A percentile compares a stretch with the other conserved stretches of the same genome.
These are phyloP conservation scores for Apodemus speciosus DNA, from an alignment of 2,113 vertebrate species.

Conservation along the genomic window DNA sequence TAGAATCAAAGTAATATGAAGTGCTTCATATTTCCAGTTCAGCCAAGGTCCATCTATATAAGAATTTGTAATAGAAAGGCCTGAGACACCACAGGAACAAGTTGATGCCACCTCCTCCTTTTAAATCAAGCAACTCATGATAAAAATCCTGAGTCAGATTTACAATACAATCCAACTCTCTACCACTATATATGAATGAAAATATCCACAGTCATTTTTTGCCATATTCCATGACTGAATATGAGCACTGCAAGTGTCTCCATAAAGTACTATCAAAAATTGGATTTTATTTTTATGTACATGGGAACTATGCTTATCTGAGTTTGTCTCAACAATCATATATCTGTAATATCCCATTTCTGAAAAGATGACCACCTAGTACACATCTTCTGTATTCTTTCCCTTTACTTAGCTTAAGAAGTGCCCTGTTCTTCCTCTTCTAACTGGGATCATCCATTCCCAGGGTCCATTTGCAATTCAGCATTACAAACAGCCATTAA, in stretches of 20 bases:
- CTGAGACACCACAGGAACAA: neutral
- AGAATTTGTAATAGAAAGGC: neutral
- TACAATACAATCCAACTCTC: neutral
- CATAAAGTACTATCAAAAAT: neutral
- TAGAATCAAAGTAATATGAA: neutral
- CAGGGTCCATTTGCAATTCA: neutral
- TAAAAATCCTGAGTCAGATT: neutral
- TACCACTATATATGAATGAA: neutral
- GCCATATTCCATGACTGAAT: neutral
- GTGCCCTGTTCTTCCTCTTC: neutral
- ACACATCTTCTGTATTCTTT: neutral
- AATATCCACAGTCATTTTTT: neutral
- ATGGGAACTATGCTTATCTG: neutral
- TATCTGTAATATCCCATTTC: neutral
- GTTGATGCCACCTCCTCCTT: neutral
- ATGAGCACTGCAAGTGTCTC: neutral
- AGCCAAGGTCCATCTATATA: neutral
- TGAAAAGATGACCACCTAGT: neutral
- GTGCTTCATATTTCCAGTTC: neutral
- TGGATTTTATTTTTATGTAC: neutral
- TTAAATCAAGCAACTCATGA: neutral
- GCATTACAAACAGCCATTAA: neutral
- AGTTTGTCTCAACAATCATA: neutral
- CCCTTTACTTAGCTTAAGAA: neutral
- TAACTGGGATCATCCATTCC: neutral